Conservation (phyloP, 2,797 vertebrate genomes). For the Champsocephalus gunnari region DNA sequence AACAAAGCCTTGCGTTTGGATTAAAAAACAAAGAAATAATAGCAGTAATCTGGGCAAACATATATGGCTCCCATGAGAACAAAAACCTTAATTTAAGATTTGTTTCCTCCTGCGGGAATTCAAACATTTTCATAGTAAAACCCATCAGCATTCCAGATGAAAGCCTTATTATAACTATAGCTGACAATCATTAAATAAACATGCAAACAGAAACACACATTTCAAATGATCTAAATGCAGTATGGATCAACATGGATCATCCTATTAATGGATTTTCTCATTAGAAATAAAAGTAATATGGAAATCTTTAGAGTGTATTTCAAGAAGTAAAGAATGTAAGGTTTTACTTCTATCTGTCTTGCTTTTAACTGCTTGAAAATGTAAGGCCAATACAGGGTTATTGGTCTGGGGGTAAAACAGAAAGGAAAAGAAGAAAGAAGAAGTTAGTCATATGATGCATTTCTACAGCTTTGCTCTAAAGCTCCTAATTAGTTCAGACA, state of each 20-base stretch:
- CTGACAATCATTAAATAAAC: constrained; percentile 14
- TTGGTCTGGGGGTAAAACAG: constrained; percentile 4
- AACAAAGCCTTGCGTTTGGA: neutral
- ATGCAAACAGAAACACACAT: neutral
- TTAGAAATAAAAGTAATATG: neutral
- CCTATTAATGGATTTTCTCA: constrained; percentile 29
- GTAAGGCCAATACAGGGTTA: neutral
- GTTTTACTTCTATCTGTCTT: constrained; percentile 1
- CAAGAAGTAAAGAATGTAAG: constrained; percentile 1
- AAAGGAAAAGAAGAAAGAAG: constrained; percentile 26
- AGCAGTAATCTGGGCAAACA: constrained; percentile 12
- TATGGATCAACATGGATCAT: neutral
- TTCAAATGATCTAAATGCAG: constrained; percentile 11
- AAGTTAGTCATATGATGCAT: constrained; percentile 55
- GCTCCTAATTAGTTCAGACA: constrained; percentile 78
- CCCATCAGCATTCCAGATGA: constrained; percentile 26
- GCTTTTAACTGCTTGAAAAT: constrained; percentile 14
- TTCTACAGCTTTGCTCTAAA: constrained; percentile 64
- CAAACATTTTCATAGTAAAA: constrained; percentile 9
- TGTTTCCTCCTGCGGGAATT: constrained; percentile 22
- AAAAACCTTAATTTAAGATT: constrained; percentile 31
- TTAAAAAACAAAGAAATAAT: neutral
- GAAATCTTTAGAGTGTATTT: constrained; percentile 11
- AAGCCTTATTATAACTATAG: constrained; percentile 11
- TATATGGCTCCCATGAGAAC: constrained; percentile 19